Evolutionary conservation across 2,113 vertebrate genomes (phyloP).

Genomic region (Antechinus flavipes): DNA sequence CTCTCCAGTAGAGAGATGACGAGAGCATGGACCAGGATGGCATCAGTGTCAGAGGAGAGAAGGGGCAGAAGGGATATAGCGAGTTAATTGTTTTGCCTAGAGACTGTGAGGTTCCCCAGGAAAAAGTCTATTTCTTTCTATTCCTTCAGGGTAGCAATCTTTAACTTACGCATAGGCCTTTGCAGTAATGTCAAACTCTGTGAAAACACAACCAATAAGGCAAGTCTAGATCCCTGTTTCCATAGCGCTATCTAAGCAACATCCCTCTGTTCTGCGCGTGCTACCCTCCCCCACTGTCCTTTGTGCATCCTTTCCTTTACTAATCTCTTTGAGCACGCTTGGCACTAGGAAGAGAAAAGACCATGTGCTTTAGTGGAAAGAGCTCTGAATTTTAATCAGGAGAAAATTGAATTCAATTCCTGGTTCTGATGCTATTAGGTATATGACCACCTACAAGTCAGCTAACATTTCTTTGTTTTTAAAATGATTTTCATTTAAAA

Average conservation of each 20-base stretch:
- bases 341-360: neutral
- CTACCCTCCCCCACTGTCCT: neutral
- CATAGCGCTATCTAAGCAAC: neutral
- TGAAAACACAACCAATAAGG: neutral
- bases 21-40: neutral
- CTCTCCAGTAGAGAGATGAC: neutral
- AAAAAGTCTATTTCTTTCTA: neutral
- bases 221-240: neutral
- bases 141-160: neutral
- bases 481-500: neutral
- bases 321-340: neutral
- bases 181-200: neutral
- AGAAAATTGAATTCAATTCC: neutral
- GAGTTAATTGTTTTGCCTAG: neutral
- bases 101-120: neutral
- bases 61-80: fast-evolving
- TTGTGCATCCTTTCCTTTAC: neutral
- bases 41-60: neutral
- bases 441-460: neutral
- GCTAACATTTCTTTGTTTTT: neutral
- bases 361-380: neutral
- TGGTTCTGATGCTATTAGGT: neutral
- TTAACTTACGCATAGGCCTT: neutral
- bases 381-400: neutral
- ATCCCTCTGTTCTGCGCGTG: neutral